These are phyloP conservation scores for Podiceps cristatus DNA, from an alignment of 2,113 vertebrate genomes.

Conservation along the genomic window DNA sequence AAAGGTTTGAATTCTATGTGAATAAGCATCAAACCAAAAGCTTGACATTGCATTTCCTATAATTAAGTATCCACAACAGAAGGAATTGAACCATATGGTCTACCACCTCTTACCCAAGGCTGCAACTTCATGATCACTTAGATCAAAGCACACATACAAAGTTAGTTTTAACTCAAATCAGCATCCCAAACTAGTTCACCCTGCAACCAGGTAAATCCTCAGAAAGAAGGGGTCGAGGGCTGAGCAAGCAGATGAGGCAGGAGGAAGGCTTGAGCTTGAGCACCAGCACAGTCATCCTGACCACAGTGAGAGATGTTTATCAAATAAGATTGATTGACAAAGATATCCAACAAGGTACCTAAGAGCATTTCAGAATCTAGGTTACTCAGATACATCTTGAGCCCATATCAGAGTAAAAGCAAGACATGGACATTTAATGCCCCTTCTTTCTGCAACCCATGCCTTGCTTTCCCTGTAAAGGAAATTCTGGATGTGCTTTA, in stretches of 20 bases:
- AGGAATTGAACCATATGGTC: neutral
- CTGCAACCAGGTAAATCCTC: neutral
- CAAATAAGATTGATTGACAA: neutral
- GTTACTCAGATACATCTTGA: neutral
- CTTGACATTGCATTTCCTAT: neutral
- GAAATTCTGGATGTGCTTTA: neutral
- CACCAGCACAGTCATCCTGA: rapidly evolving
- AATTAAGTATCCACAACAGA: neutral
- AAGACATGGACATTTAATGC: neutral
- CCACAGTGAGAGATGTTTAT: neutral
- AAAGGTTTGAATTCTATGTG: neutral
- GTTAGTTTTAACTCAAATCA: neutral
- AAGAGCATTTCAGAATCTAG: neutral
- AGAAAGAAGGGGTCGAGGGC: neutral
- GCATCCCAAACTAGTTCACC: neutral
- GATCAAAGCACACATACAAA: neutral
- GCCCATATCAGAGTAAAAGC: neutral
- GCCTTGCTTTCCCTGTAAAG: neutral
- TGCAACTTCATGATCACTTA: neutral
- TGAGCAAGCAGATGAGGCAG: neutral
- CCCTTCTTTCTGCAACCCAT: neutral
- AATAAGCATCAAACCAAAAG: neutral
- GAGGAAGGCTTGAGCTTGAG: neutral
- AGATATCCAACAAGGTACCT: neutral
- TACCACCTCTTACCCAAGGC: neutral